Conservation (phyloP, 2,113 vertebrate species). For the Eira barbara region DNA sequence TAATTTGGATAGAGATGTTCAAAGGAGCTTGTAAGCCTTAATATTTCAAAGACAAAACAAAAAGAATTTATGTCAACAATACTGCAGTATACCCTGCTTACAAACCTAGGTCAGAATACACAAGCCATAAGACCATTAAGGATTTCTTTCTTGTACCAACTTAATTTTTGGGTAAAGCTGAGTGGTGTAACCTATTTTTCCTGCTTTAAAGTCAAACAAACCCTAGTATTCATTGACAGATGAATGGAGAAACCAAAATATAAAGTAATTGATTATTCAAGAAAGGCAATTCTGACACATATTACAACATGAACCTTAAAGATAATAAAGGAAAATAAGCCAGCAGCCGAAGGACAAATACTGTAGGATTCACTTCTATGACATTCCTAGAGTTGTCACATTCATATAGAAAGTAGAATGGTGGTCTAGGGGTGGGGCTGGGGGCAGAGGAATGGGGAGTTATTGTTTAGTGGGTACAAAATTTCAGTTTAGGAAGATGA, state of each 20-base stretch:
- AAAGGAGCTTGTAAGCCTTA: background rate
- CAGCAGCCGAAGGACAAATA: background rate
- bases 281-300: background rate
- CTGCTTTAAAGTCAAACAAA: background rate
- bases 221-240: background rate
- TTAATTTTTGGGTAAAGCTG: background rate
- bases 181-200: background rate
- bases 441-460: background rate
- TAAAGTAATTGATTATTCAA: background rate
- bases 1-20: background rate
- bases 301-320: background rate
- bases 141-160: background rate
- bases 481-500: background rate
- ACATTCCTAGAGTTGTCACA: background rate
- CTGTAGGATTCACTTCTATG: background rate
- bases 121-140: background rate
- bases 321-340: background rate
- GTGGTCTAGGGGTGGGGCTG: too few relatives aligned
- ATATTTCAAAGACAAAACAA: background rate
- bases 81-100: background rate
- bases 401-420: background rate
- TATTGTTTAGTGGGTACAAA: background rate
- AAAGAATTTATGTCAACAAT: background rate
- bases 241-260: background rate
- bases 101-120: background rate